Evolutionary conservation across 1,140 invertebrate genomes (phyloP).

Genomic region (Microplitis demolitor): DNA sequence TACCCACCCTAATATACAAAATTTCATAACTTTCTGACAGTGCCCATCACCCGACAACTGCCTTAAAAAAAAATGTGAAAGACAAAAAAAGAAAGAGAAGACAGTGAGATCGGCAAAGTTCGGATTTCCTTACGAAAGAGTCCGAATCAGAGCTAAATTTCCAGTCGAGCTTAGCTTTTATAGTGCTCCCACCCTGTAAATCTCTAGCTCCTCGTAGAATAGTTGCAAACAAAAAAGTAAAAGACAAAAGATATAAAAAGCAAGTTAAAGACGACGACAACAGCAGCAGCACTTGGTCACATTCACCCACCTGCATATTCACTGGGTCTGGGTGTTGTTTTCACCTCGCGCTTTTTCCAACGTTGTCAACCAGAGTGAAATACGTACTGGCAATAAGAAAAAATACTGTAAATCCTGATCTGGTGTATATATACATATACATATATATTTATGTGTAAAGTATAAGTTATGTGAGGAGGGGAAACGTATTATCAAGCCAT

Average conservation of each 20-base stretch:
- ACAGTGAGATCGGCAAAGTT: neutral
- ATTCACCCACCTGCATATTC: slow-evolving; percentile 28
- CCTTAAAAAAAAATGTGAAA: neutral
- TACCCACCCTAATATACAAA: no score
- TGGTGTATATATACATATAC: no score
- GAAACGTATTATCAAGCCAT: neutral
- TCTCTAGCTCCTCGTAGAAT: neutral
- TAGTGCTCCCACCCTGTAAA: neutral
- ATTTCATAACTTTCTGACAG: no score
- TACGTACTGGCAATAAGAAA: slow-evolving; percentile 2
- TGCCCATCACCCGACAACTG: no score
- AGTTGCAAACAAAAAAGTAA: no score
- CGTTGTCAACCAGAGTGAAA: slow-evolving; percentile 6
- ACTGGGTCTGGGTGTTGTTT: slow-evolving; percentile 32
- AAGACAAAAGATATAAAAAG: no score
- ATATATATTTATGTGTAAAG: no score
- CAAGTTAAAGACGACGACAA: neutral
- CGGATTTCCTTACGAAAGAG: slow-evolving; percentile 3
- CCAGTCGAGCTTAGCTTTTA: neutral
- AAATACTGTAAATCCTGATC: neutral
- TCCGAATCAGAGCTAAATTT: slow-evolving; percentile 7
- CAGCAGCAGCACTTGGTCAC: slow-evolving; percentile 27
- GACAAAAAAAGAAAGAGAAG: neutral
- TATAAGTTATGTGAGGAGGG: neutral
- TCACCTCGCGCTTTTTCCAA: slow-evolving; percentile 30